Conservation (phyloP, 2,797 vertebrate genomes). For the Myioborus miniatus region DNA sequence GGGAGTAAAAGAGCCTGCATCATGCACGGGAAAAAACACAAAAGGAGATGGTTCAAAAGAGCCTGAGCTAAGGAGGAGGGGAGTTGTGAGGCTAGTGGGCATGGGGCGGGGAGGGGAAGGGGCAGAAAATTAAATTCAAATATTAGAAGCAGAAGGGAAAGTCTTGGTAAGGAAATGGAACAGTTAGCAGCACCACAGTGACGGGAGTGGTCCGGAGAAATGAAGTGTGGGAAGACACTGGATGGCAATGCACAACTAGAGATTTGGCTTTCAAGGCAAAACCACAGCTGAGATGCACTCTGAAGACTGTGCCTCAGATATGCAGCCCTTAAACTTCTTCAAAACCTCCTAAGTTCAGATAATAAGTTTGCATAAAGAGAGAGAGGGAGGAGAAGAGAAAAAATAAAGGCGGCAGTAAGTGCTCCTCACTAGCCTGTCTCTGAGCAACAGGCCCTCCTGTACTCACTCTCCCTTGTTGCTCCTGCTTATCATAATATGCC, state of each 20-base stretch:
- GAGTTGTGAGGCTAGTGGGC: background rate
- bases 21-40: conserved; percentile 66
- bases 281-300: background rate
- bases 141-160: conserved; percentile 63
- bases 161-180: background rate
- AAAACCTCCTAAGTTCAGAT: conserved; percentile 40
- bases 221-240: conserved; percentile 37
- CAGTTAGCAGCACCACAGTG: background rate
- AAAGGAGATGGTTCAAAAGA: conserved; percentile 75
- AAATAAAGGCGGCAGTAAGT: conserved; percentile 17
- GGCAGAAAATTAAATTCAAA: conserved; percentile 68
- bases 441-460: conserved; percentile 56
- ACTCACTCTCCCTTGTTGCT: conserved; percentile 52
- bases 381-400: conserved; percentile 25
- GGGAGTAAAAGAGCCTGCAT: conserved; percentile 71
- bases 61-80: conserved; percentile 56
- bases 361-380: conserved; percentile 64
- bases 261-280: conserved; percentile 17
- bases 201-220: conserved; percentile 17
- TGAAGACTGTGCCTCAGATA: conserved; percentile 7
- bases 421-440: conserved; percentile 57
- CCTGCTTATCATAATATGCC: conserved; percentile 70
- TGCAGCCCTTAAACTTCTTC: conserved; percentile 52
- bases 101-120: background rate
- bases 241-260: conserved; percentile 53